Evolutionary conservation across 2,113 vertebrate genomes (phyloP), one percentile per base, ranked within the genome.

Genomic region (Onychostruthus taczanowskii): DNA sequence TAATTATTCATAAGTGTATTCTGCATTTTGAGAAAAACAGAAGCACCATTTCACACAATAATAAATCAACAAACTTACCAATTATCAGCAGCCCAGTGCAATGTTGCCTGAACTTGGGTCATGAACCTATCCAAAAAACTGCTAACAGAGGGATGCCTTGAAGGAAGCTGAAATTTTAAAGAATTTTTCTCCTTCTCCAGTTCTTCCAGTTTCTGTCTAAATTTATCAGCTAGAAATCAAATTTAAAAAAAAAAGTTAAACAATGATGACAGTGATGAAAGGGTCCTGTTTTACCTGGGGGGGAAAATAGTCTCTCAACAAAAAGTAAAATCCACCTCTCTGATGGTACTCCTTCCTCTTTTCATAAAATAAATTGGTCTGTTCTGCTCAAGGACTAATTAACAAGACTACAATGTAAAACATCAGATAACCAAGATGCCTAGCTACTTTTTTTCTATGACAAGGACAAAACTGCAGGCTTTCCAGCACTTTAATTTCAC

Each of bases 101-200:
- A 89, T 49, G 96, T 94, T 63, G 97, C 95, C 91, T 98, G 97
- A 84, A 98, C 97, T 75, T 98, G 98, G 7, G 95, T 92, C 43
- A 90, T 39, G 44, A 99, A 97, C 33, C 96, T 96, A 66, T 98
- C 87, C 58, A 99, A 98, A 93, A 99, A 98, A 61, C 93, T 89
- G 41, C 95, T 93, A 73, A 99, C 95, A 12, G 96, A 97, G 6
- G 98, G 99, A 93, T 98, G 98, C 52, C 94, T 98, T 73, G 99
- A 99, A 61, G 99, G 99, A 80, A 99, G 98, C 67, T 96, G 98
- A 95, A 98, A 98, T 86, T 97, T 97, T 52, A 98, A 97, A 39
- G 93, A 67, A 10, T 91, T 96, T 80, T 95, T 96, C 95, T 99
- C 98, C 43, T 94, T 97, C 73, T 97, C 97, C 95, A 99, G 95